Base-by-base conservation (phyloP, 1,140 invertebrate genomes). In the Nephila pilipes region DNA sequence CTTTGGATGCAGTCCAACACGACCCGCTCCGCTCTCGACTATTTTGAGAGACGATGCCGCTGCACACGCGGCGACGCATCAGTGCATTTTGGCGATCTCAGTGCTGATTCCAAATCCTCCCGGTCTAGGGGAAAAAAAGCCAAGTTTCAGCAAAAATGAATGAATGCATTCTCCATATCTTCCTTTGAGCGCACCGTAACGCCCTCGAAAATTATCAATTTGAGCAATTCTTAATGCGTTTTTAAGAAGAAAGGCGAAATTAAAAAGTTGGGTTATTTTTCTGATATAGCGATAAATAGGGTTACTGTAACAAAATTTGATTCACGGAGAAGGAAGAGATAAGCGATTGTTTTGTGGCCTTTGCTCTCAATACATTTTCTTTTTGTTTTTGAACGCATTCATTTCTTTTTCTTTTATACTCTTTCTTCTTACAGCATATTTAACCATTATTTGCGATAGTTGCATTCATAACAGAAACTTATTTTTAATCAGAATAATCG, bases 41-140 rank as follows among this genome's bases (percentile, higher is more conserved):
- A 92, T 92, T 92, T 92, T 92, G 46, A 92, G 90, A 92, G 36
- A 65, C 10, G 58, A 22, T 75, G 69, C 80, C 85, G 55, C 32
- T 60, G 58, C 85, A 36, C 85, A 54, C 57, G 85, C 18, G 85
- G 85, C 57, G 85, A 87, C 57, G 85, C 81, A 55, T 83, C 81
- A 83, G 22, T 57, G 81, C 46, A 29, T 83, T 83, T 83, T 83
- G 81, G 81, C 81, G 81, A 83, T 83, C 46, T 55, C 38, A 57
- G 81, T 46, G 81, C 81, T 54, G 22, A 54, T 25, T 83, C 46
- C 81, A 57, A 55, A 83, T 83, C 46, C n/a, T 75, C 25, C 25
- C 12, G 54, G 8, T 22, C 12, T n/a, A 57, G 38, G 81, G 12
- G 46, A 46, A 57, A 46, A 83, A 83, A 83, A 25, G 69, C 29